Conservation (phyloP, 2,113 vertebrate species). For the Psettodes erumei region DNA sequence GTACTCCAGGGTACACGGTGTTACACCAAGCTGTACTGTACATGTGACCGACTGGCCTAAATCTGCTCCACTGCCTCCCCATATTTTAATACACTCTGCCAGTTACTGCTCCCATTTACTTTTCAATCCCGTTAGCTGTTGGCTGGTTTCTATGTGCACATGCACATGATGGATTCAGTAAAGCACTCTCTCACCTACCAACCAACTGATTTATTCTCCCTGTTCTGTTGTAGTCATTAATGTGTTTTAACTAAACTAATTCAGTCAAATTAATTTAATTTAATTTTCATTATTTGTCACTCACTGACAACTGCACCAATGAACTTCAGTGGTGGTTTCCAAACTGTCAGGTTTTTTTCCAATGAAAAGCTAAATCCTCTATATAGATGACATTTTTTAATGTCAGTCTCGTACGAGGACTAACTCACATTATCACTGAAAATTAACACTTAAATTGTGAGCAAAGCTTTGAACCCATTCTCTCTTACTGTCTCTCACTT, state of each 20-base stretch:
- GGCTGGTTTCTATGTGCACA: not conserved
- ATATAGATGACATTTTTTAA: not conserved
- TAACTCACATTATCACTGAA: not conserved
- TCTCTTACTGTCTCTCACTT: conserved; percentile 4
- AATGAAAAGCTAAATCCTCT: not conserved
- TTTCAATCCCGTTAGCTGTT: not conserved
- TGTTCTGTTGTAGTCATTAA: too few relatives aligned
- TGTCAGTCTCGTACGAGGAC: not conserved
- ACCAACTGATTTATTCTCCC: not conserved
- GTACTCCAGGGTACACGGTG: conserved; percentile 41
- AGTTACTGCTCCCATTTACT: not conserved
- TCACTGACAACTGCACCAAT: not conserved
- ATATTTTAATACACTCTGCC: conserved; percentile 11
- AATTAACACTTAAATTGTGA: not conserved
- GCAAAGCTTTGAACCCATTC: not conserved
- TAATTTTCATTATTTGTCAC: not conserved
- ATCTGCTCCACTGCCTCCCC: conserved; percentile 33
- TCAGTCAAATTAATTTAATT: too few relatives aligned
- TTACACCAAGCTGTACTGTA: conserved; percentile 27
- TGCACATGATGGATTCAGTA: not conserved
- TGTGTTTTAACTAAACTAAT: too few relatives aligned
- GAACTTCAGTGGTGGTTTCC: not conserved
- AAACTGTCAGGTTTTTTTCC: not conserved
- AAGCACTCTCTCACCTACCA: not conserved
- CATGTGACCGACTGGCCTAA: conserved; percentile 61